Percentiles rank a stretch among this genome's conserved stretches.
These are phyloP conservation scores for Mobula birostris DNA, from an alignment of 2,113 vertebrate genomes.

Conservation along the genomic window DNA sequence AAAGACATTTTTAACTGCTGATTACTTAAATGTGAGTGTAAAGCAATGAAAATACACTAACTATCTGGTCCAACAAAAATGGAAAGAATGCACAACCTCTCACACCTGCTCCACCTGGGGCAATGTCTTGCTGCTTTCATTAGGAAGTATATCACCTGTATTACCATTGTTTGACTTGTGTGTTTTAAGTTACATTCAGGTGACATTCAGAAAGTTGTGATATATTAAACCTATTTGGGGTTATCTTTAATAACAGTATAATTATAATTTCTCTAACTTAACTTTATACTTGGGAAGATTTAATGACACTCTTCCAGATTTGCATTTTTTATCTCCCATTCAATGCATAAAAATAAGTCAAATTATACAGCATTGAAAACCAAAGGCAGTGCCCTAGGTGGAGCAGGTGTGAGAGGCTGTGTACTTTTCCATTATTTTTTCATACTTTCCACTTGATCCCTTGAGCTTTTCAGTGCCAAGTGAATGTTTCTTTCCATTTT, in stretches of 20 bases:
- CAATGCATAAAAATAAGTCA: too few species aligned
- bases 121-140: background rate
- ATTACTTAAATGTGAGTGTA: background rate
- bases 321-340: too few species aligned
- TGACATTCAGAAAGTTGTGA: background rate
- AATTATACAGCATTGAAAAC: too few species aligned
- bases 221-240: background rate
- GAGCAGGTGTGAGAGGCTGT: too few species aligned
- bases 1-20: background rate
- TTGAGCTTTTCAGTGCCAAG: too few species aligned
- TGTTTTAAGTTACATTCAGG: background rate
- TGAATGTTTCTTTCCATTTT: too few species aligned
- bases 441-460: too few species aligned
- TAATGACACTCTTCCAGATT: background rate
- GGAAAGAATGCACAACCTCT: too few species aligned
- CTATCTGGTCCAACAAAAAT: too few species aligned
- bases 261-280: background rate
- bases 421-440: too few species aligned
- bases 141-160: background rate
- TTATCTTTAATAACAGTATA: background rate
- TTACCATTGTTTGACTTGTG: background rate
- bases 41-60: background rate
- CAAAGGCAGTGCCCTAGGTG: too few species aligned
- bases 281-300: background rate
- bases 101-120: too few species aligned